phyloP scores from a whole-genome alignment of 2,888 invertebrate genomes.

The Spisula subtruncata region DNA sequence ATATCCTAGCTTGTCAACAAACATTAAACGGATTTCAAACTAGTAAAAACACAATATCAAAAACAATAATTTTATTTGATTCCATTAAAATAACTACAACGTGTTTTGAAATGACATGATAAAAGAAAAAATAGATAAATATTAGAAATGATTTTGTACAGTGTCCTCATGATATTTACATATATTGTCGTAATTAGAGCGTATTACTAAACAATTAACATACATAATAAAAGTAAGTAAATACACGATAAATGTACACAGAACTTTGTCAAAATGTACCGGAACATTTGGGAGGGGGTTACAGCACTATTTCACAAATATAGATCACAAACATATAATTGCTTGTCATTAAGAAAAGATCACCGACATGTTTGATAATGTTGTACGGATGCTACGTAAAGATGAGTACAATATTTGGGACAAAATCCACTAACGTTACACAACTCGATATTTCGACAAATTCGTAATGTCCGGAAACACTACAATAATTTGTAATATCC shows the following conservation, averaged over 20 bases:
- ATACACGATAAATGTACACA: background rate
- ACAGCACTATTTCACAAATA: background rate
- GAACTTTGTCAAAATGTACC: background rate
- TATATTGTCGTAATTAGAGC: background rate
- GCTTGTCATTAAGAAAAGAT: background rate
- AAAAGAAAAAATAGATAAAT: slow-evolving; percentile 38
- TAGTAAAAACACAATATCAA: background rate
- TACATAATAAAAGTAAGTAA: background rate
- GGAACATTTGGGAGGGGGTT: background rate
- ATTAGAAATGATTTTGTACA: slow-evolving; percentile 50
- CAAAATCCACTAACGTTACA: background rate
- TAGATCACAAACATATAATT: background rate
- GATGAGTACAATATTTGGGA: background rate
- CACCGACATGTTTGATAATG: background rate
- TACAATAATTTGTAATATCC: no score
- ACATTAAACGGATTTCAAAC: background rate
- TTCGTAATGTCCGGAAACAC: background rate
- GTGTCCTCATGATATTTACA: slow-evolving; percentile 27
- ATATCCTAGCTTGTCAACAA: no score
- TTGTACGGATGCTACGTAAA: background rate
- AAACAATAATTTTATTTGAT: slow-evolving; percentile 20
- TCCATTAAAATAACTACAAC: slow-evolving; percentile 25
- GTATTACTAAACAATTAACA: background rate
- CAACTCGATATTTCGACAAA: background rate
- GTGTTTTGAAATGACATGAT: background rate